A percentile compares a stretch with the other conserved stretches of the same genome.
phyloP scores from a whole-genome alignment of 2,888 invertebrate genomes.

The Pammene aurita region DNA sequence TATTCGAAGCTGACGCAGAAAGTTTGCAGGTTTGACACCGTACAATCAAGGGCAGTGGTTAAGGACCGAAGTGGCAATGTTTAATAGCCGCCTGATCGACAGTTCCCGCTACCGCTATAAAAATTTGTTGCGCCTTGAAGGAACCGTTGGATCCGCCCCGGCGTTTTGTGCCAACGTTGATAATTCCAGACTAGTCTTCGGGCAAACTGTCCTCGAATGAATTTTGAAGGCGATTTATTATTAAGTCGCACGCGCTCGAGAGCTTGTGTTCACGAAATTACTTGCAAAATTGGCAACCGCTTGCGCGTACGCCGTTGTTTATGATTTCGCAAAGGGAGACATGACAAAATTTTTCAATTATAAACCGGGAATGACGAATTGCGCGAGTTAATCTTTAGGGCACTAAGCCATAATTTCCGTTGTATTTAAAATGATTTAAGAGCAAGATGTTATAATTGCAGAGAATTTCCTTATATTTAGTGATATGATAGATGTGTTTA shows the following conservation, averaged over 20 bases:
- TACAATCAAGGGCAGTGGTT: conserved; percentile 51
- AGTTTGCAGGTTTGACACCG: conserved; percentile 29
- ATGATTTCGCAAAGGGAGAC: conserved; percentile 68
- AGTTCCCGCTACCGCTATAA: conserved; percentile 71
- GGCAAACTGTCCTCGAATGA: conserved; percentile 66
- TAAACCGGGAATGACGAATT: conserved; percentile 67
- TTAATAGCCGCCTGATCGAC: conserved; percentile 69
- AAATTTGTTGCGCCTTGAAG: conserved; percentile 61
- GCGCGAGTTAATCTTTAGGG: conserved; percentile 57
- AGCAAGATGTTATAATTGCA: conserved; percentile 18
- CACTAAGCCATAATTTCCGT: conserved; percentile 28
- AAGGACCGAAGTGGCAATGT: conserved; percentile 56
- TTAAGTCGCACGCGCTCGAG: conserved; percentile 70
- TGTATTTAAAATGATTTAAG: conserved; percentile 28
- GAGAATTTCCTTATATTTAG: conserved; percentile 10
- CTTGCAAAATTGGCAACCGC: conserved; percentile 77
- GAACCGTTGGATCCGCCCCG: conserved; percentile 74
- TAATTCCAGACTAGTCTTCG: conserved; percentile 72
- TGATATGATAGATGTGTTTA: conserved; percentile 11
- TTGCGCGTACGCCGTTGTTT: conserved; percentile 68
- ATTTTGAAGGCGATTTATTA: conserved; percentile 78
- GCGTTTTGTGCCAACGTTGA: conserved; percentile 71
- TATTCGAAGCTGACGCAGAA: conserved; percentile 46
- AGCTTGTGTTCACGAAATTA: conserved; percentile 77
- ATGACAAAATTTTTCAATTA: conserved; percentile 73